Conservation (phyloP, 2,888 invertebrate species). For the Torymus auratus region DNA sequence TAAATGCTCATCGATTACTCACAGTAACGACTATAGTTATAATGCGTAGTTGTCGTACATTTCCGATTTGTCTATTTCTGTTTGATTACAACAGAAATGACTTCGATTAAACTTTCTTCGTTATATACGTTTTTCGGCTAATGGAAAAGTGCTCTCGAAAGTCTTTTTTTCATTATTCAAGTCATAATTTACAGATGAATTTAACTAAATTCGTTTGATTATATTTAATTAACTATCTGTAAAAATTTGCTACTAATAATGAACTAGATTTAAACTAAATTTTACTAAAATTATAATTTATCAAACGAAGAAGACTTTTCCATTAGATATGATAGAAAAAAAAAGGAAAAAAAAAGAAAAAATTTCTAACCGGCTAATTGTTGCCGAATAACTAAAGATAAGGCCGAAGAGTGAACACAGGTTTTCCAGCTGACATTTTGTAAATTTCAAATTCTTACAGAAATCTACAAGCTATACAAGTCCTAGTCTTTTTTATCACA, state of each 20-base stretch:
- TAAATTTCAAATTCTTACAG: neutral
- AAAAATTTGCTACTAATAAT: neutral
- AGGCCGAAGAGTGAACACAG: slow-evolving; percentile 12
- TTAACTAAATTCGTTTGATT: neutral
- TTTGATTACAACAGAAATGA: slow-evolving; percentile 16
- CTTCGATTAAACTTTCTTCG: slow-evolving; percentile 10
- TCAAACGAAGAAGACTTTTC: neutral
- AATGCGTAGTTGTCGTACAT: slow-evolving; percentile 12
- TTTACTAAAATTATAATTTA: neutral
- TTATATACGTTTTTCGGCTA: slow-evolving; percentile 8
- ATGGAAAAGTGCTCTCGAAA: slow-evolving; percentile 13
- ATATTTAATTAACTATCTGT: too few species aligned
- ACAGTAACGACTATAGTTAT: slow-evolving; percentile 7
- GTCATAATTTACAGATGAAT: neutral
- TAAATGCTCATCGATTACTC: slow-evolving; percentile 11
- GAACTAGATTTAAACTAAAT: slow-evolving; percentile 1
- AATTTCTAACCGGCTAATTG: neutral
- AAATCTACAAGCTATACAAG: neutral
- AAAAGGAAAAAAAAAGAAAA: slow-evolving; percentile 17
- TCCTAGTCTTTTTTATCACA: too few species aligned
- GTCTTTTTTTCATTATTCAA: neutral
- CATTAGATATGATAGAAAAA: neutral
- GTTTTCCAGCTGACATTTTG: neutral
- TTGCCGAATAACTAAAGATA: slow-evolving; percentile 3
- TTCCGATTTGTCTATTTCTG: neutral